phyloP scores from a whole-genome alignment of 2,888 invertebrate species.

The Sminthurides aquaticus region DNA sequence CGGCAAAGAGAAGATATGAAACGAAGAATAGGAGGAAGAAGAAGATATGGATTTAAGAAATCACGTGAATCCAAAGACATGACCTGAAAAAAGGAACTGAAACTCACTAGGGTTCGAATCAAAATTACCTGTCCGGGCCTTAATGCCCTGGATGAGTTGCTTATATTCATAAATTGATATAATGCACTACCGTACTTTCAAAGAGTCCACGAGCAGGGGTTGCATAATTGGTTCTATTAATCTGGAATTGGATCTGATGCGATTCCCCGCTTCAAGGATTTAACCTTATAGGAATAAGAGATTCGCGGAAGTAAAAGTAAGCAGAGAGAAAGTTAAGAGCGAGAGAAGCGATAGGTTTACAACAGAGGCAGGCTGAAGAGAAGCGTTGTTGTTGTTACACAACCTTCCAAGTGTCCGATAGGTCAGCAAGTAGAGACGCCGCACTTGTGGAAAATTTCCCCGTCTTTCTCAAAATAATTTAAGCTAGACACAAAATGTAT shows the following conservation, averaged over 20 bases:
- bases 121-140: background rate
- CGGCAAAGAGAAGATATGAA: background rate
- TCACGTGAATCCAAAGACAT: background rate
- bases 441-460: background rate
- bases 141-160: background rate
- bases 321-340: background rate
- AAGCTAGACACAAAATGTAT: background rate
- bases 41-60: background rate
- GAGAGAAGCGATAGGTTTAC: no score
- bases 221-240: no score
- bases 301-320: background rate
- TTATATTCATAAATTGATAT: background rate
- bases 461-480: background rate
- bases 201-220: background rate
- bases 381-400: no score
- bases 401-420: no score
- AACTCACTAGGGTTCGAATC: background rate
- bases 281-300: background rate
- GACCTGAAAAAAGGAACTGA: background rate
- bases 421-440: background rate
- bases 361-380: no score
- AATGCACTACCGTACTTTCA: background rate
- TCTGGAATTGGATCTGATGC: background rate
- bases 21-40: background rate
- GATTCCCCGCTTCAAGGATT: background rate